phyloP scores from a whole-genome alignment of 1,140 invertebrate genomes.

The Drosophila orosa region DNA sequence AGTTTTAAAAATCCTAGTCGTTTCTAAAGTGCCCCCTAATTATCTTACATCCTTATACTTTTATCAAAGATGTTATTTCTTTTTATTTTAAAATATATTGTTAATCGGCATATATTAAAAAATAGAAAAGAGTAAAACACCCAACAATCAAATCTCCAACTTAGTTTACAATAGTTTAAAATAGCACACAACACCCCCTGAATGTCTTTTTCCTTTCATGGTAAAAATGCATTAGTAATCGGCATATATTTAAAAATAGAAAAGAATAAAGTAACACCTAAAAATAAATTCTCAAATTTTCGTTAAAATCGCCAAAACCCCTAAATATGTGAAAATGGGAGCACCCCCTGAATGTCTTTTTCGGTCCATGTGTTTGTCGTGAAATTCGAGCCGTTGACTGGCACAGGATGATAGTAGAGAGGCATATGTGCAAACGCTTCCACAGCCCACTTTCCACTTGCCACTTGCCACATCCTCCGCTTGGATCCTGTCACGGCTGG shows the following conservation, averaged over 20 bases:
- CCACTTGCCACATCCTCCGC: neutral
- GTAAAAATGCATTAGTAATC: too few species aligned
- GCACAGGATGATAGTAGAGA: constrained; percentile 26
- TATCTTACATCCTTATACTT: too few species aligned
- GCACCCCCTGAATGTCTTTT: constrained; percentile 7
- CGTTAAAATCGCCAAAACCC: neutral
- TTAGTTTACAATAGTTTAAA: too few species aligned
- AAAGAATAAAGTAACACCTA: neutral
- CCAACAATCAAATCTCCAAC: too few species aligned
- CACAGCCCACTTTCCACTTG: neutral
- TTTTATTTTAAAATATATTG: too few species aligned
- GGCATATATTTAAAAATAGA: neutral
- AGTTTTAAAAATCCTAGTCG: too few species aligned
- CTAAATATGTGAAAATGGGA: neutral
- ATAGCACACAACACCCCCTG: too few species aligned
- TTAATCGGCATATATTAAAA: too few species aligned
- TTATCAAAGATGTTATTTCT: too few species aligned
- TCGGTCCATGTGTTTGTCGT: constrained; percentile 35
- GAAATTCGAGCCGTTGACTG: constrained; percentile 58
- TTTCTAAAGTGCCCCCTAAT: too few species aligned
- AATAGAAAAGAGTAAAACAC: too few species aligned
- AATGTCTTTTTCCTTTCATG: too few species aligned
- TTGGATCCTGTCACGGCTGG: constrained; percentile 27
- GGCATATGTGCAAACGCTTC: constrained; percentile 50
- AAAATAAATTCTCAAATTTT: neutral